Evolutionary conservation across 2,888 invertebrate genomes (phyloP).

Genomic region (Drosophila prostipennis): DNA sequence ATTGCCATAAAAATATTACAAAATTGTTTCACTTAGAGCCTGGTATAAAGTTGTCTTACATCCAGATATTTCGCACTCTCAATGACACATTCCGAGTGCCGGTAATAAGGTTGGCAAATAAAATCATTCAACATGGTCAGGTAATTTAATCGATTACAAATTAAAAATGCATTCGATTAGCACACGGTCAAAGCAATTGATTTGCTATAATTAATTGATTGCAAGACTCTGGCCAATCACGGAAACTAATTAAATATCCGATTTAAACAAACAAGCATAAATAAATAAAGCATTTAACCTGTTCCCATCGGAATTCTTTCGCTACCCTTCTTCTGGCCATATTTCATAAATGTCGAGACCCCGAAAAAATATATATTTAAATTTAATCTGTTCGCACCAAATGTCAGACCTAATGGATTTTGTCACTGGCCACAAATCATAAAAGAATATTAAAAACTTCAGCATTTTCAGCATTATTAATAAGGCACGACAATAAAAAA

Average conservation of each 20-base stretch:
- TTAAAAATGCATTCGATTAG: slow-evolving; percentile 71
- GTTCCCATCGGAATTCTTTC: background rate
- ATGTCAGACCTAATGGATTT: slow-evolving; percentile 76
- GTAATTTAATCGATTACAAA: slow-evolving; percentile 72
- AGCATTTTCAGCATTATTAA: slow-evolving; percentile 68
- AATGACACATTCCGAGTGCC: slow-evolving; percentile 3
- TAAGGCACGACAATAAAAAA: slow-evolving; percentile 67
- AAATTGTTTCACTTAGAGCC: background rate
- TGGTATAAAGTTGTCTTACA: slow-evolving; percentile 2
- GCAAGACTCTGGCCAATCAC: slow-evolving; percentile 48
- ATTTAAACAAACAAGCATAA: background rate
- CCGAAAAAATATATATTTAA: slow-evolving; percentile 56
- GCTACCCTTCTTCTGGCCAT: slow-evolving; percentile 3
- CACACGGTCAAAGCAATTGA: slow-evolving; percentile 61
- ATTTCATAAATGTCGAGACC: slow-evolving; percentile 14
- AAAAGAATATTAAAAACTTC: slow-evolving; percentile 51
- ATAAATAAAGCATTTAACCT: slow-evolving; percentile 14
- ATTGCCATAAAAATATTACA: background rate
- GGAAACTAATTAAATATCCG: slow-evolving; percentile 47
- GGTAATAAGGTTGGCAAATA: slow-evolving; percentile 1
- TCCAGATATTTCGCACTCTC: slow-evolving; percentile 23
- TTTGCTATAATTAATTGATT: slow-evolving; percentile 71
- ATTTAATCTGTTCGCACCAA: slow-evolving; percentile 74
- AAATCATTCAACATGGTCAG: slow-evolving; percentile 8
- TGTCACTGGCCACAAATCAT: slow-evolving; percentile 75